phyloP scores from a whole-genome alignment of 2,797 vertebrate species.

The Lophius americanus region DNA sequence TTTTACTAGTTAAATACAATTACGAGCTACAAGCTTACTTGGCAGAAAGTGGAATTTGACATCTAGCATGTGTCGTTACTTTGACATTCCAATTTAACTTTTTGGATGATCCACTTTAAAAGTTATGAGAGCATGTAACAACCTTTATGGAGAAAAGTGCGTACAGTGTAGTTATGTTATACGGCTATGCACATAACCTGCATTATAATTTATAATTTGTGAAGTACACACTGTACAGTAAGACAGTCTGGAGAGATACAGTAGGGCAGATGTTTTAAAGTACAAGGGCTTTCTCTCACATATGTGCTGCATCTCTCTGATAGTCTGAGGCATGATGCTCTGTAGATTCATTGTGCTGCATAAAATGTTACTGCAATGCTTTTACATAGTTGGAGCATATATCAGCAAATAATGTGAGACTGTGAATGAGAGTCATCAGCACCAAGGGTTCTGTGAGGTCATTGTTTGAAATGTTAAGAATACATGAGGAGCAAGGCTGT shows the following conservation, averaged over 20 bases:
- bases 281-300: constrained; percentile 38
- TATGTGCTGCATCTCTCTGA: constrained; percentile 1
- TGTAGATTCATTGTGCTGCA: background rate
- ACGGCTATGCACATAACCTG: background rate
- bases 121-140: background rate
- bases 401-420: background rate
- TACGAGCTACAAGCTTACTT: background rate
- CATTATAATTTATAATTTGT: background rate
- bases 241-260: constrained; percentile 1
- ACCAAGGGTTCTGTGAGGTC: background rate
- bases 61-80: constrained; percentile 22
- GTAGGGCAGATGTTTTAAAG: constrained; percentile 40
- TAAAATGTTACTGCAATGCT: no score
- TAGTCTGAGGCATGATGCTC: no score
- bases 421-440: background rate
- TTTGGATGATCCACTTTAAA: background rate
- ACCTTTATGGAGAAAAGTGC: background rate
- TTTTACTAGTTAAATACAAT: background rate
- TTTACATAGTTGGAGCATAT: background rate
- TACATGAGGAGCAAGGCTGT: background rate
- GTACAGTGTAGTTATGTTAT: background rate
- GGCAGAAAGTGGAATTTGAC: constrained; percentile 13
- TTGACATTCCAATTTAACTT: constrained; percentile 20
- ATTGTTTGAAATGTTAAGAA: background rate
- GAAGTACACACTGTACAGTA: background rate